Base-by-base conservation (phyloP, 2,888 invertebrate species). In the Helobdella robusta region DNA sequence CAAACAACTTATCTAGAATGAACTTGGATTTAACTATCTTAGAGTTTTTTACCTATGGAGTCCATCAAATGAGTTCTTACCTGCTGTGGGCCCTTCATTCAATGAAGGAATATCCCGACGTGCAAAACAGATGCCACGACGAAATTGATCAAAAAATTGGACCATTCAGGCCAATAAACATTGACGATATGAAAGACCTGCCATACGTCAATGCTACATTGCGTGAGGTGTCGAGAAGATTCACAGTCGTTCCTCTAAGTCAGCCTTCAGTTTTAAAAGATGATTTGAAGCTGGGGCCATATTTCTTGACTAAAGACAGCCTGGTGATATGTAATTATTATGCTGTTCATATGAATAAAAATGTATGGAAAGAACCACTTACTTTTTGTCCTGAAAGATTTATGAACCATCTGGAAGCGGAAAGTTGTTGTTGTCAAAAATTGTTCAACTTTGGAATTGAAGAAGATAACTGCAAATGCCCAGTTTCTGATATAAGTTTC, bases 81-180 rank as follows among this genome's bases (percentile, higher is more conserved):
- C n/a, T 60, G 4, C 18, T 60, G 44, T 60, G 60, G 60, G 44
- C 60, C 25, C 11, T 60, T n/a, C 44, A 60, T n/a, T 60, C 44
- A 15, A 23, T 60, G 44, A 25, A 25, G 23, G 44, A 60, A 34
- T 20, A 60, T 44, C 60, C 60, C 1, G 20, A 28, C 44, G 60
- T 60, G 15, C 60, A 60, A 34, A 44, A 36, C 40, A 60, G 30
- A 34, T 60, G 60, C 60, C 60, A 60, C 28, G 36, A 60, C 15
- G 60, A 60, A 44, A 60, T 60, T 18, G 60, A 60, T 28, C n/a
- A 60, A 60, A 25, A 25, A 8, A n/a, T 60, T 3, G 60, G 60
- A 3, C 60, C 40, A 23, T 25, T 6, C 28, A 60, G 60, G 20
- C 60, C n/a, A 1, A 34, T 60, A n/a, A 44, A 11, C 18, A 4